A percentile compares a stretch with the other conserved stretches of the same genome.
Evolutionary conservation across 2,888 invertebrate species (phyloP).

Genomic region (Ophion obscuratus): DNA sequence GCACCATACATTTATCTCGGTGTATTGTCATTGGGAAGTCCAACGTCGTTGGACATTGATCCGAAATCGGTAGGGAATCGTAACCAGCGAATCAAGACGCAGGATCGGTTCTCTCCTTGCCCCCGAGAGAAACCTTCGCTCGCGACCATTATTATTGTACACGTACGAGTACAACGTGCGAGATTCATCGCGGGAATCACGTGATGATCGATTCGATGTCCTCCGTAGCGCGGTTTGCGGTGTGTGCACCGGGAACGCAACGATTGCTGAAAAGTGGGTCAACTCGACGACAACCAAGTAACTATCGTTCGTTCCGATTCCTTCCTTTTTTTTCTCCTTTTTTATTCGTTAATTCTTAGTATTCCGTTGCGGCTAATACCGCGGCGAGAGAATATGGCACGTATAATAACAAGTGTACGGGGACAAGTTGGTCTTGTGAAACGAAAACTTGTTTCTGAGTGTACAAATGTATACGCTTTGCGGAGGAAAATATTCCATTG

Average conservation of each 20-base stretch:
- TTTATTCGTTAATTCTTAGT: slow-evolving; percentile 32
- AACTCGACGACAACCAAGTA: slow-evolving; percentile 43
- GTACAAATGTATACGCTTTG: slow-evolving; percentile 6
- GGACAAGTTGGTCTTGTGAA: slow-evolving; percentile 40
- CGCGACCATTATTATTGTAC: slow-evolving; percentile 45
- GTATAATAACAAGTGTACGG: slow-evolving; percentile 58
- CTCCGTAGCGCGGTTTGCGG: slow-evolving; percentile 18
- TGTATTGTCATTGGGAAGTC: too few relatives aligned
- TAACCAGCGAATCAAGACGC: slow-evolving; percentile 24
- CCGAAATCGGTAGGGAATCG: slow-evolving; percentile 31
- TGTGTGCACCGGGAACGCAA: slow-evolving; percentile 60
- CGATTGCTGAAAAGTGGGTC: slow-evolving; percentile 64
- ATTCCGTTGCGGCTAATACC: slow-evolving; percentile 16
- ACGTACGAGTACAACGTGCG: slow-evolving; percentile 6
- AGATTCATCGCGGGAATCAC: slow-evolving; percentile 52
- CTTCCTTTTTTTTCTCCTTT: slow-evolving; percentile 32
- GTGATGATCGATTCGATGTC: slow-evolving; percentile 55
- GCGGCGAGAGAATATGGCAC: slow-evolving; percentile 28
- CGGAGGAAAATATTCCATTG: slow-evolving; percentile 29
- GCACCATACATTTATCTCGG: too few relatives aligned
- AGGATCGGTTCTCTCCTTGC: neutral
- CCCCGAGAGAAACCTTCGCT: slow-evolving; percentile 48
- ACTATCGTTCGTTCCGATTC: slow-evolving; percentile 46
- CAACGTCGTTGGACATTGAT: too few relatives aligned
- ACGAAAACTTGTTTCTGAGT: slow-evolving; percentile 52